phyloP scores from a whole-genome alignment of 2,797 vertebrate species.

The Adrianichthys oophorus region DNA sequence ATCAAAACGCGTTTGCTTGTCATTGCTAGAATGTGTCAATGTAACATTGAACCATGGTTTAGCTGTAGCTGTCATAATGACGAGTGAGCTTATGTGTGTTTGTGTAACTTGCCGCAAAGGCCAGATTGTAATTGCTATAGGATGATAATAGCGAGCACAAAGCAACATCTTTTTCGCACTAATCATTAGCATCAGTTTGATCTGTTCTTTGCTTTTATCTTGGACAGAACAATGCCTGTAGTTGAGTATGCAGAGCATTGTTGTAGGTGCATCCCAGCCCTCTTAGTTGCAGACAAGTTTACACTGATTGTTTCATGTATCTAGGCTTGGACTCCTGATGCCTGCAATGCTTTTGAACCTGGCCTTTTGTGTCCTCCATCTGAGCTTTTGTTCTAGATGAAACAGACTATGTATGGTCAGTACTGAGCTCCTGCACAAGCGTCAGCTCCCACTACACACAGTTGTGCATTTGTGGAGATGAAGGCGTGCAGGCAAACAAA shows the following conservation, averaged over 20 bases:
- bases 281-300: slow-evolving; percentile 75
- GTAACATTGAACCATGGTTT: slow-evolving; percentile 13
- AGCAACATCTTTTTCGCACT: slow-evolving; percentile 46
- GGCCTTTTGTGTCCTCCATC: slow-evolving; percentile 79
- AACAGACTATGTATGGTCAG: slow-evolving; percentile 83
- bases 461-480: slow-evolving; percentile 39
- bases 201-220: slow-evolving; percentile 57
- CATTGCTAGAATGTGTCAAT: slow-evolving; percentile 46
- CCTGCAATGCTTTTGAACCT: slow-evolving; percentile 77
- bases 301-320: slow-evolving; percentile 82
- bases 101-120: slow-evolving; percentile 6
- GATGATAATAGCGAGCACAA: slow-evolving; percentile 50
- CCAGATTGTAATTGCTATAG: slow-evolving; percentile 24
- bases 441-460: slow-evolving; percentile 44
- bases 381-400: slow-evolving; percentile 84
- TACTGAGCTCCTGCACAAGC: slow-evolving; percentile 63
- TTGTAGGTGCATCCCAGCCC: slow-evolving; percentile 64
- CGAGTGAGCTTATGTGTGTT: slow-evolving; percentile 24
- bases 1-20: slow-evolving; percentile 24
- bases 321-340: slow-evolving; percentile 64
- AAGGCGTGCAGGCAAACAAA: slow-evolving; percentile 33
- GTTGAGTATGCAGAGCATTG: slow-evolving; percentile 48
- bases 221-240: slow-evolving; percentile 38
- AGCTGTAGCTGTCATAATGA: slow-evolving; percentile 47
- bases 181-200: slow-evolving; percentile 61